These are phyloP conservation scores for Smittia aterrima DNA, from an alignment of 2,888 invertebrate species.

Conservation along the genomic window DNA sequence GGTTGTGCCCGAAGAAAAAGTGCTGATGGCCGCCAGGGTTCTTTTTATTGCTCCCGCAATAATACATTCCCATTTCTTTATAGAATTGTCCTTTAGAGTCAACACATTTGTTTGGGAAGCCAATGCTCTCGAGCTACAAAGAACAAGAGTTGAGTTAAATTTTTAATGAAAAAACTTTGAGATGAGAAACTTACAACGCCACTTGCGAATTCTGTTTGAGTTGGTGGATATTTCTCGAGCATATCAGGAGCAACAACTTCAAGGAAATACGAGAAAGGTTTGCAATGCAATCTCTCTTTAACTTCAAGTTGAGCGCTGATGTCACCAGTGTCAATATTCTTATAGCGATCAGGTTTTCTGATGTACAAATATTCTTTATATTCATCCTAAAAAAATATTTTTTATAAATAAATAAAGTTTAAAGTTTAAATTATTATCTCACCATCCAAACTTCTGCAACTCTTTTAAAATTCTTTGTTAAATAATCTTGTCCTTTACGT, in stretches of 20 bases:
- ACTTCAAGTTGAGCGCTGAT: slow-evolving; percentile 72
- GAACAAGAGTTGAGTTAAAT: not conserved
- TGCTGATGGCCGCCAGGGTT: slow-evolving; percentile 49
- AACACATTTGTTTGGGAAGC: slow-evolving; percentile 64
- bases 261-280: slow-evolving; percentile 94
- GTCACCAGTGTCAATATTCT: slow-evolving; percentile 76
- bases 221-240: slow-evolving; percentile 57
- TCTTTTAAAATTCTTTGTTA: slow-evolving; percentile 72
- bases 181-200: slow-evolving; percentile 30
- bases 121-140: slow-evolving; percentile 62
- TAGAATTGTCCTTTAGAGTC: slow-evolving; percentile 57
- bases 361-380: slow-evolving; percentile 83
- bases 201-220: slow-evolving; percentile 31
- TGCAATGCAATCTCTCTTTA: slow-evolving; percentile 75
- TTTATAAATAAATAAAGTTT: not conserved
- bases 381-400: slow-evolving; percentile 63
- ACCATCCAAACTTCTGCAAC: slow-evolving; percentile 97
- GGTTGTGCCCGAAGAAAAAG: slow-evolving; percentile 47
- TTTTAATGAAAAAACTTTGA: not conserved
- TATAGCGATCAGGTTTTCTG: slow-evolving; percentile 69
- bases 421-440: slow-evolving; percentile 58
- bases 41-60: slow-evolving; percentile 47
- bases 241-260: slow-evolving; percentile 89
- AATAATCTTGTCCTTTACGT: slow-evolving; percentile 55
- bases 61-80: slow-evolving; percentile 49